Evolutionary conservation across 1,140 invertebrate species (phyloP).

Genomic region (Agrilus planipennis): DNA sequence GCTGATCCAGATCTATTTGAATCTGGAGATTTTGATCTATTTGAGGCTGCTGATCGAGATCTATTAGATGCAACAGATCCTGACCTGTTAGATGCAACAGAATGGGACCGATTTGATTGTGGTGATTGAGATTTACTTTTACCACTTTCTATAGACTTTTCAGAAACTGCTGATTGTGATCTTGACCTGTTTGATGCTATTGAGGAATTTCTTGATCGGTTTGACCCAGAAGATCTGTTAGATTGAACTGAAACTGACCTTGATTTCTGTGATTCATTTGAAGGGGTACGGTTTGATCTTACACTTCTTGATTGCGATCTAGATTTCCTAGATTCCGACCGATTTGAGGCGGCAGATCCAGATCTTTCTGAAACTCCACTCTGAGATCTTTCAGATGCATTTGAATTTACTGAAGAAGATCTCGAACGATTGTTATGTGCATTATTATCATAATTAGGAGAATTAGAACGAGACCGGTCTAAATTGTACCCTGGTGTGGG

Average conservation of each 20-base stretch:
- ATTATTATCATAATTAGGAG: constrained; percentile 8
- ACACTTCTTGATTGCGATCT: constrained; percentile 14
- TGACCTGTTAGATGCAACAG: too few relatives aligned
- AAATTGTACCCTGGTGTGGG: constrained; percentile 16
- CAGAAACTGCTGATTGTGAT: constrained; percentile 17
- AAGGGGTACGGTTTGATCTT: constrained; percentile 12
- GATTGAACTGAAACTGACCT: constrained; percentile 11
- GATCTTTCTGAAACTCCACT: constrained; percentile 11
- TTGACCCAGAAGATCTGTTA: constrained; percentile 9
- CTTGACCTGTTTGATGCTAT: constrained; percentile 26
- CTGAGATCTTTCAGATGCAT: too few relatives aligned
- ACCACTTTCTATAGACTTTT: constrained; percentile 19
- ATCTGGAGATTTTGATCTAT: constrained; percentile 13
- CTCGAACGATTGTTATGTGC: too few relatives aligned
- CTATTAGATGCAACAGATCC: constrained; percentile 27
- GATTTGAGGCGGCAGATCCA: constrained; percentile 10
- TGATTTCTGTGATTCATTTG: constrained; percentile 10
- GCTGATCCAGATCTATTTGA: constrained; percentile 14
- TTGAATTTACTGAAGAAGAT: too few relatives aligned
- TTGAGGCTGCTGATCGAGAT: constrained; percentile 22
- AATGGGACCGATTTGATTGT: too few relatives aligned
- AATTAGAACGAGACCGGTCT: constrained; percentile 15
- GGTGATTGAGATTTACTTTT: too few relatives aligned
- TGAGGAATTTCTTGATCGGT: constrained; percentile 23
- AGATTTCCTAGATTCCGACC: constrained; percentile 7